Evolutionary conservation across 2,888 invertebrate genomes (phyloP), one percentile per base, ranked within the genome.

Genomic region (Eupithecia pulchellata): DNA sequence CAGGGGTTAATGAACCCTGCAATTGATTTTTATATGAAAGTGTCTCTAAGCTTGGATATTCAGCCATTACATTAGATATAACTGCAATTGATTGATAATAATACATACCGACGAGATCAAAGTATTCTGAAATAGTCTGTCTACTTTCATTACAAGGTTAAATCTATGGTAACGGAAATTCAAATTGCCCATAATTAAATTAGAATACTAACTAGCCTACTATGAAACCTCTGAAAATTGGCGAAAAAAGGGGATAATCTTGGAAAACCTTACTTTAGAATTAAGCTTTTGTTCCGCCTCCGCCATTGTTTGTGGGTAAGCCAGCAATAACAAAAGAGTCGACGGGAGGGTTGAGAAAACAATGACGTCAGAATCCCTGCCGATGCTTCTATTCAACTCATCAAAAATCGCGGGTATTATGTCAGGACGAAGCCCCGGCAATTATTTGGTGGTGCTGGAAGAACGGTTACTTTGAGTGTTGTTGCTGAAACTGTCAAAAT

Each of bases 261-360:
- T 81, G 81, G 75, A 81, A 78, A 83, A 80, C 85, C 86, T 84
- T 88, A 88, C 83, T 81, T 80, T 87, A 85, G 92, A 92, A 93
- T 92, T 91, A 91, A 84, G 86, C 88, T 88, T 89, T 93, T 93
- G 91, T 93, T 86, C 85, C 84, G 80, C 81, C 83, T 83, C 84
- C 82, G 84, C 91, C 87, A 73, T 93, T 92, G 93, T 93, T 87
- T 87, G 85, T 78, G 83, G 81, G 79, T 82, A 88, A 89, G 87
- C 84, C 81, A 79, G 84, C 86, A 86, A 86, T 87, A 91, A 92
- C 91, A 91, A 91, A 89, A 86, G 91, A 80, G 77, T 77, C 78
- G 87, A 76, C 75, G 72, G 52, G 52, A 73, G 78, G 86, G 90
- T 86, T 87, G 86, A 76, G 81, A 86, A 90, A 91, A 93, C 93